Evolutionary conservation across 2,797 vertebrate genomes (phyloP).

Genomic region (Oreortyx pictus): DNA sequence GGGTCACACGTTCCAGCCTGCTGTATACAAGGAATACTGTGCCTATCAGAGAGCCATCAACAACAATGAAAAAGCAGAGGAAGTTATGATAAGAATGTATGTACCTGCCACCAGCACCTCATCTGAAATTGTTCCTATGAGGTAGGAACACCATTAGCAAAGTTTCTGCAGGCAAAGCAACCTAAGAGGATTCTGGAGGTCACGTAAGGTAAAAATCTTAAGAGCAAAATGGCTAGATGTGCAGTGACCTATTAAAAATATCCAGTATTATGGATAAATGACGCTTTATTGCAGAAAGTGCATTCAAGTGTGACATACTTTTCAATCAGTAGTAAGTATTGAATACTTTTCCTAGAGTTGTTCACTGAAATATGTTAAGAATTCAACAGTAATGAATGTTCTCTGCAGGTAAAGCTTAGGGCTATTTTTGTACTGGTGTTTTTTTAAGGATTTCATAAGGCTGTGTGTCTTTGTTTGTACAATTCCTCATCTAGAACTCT

Average conservation of each 20-base stretch:
- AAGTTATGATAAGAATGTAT: neutral
- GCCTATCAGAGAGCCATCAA: neutral
- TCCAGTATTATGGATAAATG: neutral
- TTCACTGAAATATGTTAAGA: neutral
- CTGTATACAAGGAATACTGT: neutral
- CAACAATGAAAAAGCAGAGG: neutral
- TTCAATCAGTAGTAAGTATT: neutral
- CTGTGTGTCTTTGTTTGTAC: neutral
- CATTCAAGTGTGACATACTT: neutral
- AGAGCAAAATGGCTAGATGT: neutral
- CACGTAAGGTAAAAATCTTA: neutral
- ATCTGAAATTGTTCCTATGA: neutral
- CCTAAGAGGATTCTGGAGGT: neutral
- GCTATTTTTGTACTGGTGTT: neutral
- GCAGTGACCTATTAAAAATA: neutral
- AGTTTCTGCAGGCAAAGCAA: neutral
- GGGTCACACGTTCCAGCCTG: neutral
- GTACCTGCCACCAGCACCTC: neutral
- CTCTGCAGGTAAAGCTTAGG: neutral
- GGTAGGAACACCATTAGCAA: neutral
- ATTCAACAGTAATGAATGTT: neutral
- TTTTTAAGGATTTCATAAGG: neutral
- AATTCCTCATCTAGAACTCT: neutral
- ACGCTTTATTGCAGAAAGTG: neutral
- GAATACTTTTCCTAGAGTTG: neutral